Conservation (phyloP, 2,888 invertebrate genomes). For the Cheilosia vulpina region DNA sequence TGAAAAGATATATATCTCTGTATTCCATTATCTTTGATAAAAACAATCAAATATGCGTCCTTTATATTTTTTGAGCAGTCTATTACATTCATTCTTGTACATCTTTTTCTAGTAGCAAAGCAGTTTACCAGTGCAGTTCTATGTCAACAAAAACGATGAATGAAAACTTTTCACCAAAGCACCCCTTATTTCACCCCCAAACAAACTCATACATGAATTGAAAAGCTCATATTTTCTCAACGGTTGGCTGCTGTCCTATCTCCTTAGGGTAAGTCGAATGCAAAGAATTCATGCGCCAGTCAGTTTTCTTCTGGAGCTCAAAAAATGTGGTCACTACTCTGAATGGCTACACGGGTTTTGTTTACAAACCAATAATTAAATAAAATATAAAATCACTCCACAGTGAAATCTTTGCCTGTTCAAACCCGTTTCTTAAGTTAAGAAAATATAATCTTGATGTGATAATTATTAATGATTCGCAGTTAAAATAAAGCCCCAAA, state of each 20-base stretch:
- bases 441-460: constrained; percentile 1
- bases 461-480: constrained; percentile 5
- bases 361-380: constrained; percentile 52
- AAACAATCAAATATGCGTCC: too few species aligned
- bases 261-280: constrained; percentile 34
- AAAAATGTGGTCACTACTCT: constrained; percentile 18
- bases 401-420: constrained; percentile 1
- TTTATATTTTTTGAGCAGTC: not conserved
- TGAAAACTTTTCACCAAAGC: constrained; percentile 45
- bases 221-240: constrained; percentile 36
- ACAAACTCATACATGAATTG: not conserved
- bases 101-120: not conserved
- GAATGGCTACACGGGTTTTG: constrained; percentile 28
- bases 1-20: too few species aligned
- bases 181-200: not conserved
- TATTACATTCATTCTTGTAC: constrained; percentile 23
- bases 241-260: constrained; percentile 26
- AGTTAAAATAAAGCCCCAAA: not conserved
- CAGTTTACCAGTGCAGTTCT: not conserved
- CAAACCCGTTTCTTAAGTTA: not conserved
- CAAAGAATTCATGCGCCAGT: constrained; percentile 51
- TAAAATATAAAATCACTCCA: constrained; percentile 13
- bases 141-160: constrained; percentile 25
- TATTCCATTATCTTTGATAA: too few species aligned
- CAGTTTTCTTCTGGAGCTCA: constrained; percentile 62